Evolutionary conservation across 2,888 invertebrate genomes (phyloP).

Genomic region (Craniophora ligustri): DNA sequence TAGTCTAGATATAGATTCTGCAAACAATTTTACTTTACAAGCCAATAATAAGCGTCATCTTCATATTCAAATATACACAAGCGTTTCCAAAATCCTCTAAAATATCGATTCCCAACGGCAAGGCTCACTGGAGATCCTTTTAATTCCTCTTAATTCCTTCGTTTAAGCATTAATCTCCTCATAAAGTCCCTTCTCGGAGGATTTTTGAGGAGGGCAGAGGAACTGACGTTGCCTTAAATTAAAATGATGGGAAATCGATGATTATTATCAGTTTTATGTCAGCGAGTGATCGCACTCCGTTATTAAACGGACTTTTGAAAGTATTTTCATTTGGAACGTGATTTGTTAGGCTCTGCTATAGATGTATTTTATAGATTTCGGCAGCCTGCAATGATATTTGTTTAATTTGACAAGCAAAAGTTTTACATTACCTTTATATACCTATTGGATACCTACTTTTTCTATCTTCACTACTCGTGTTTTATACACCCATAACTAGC

Average conservation of each 20-base stretch:
- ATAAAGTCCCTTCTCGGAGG: constrained; percentile 61
- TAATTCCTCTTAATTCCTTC: constrained; percentile 73
- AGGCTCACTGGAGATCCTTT: constrained; percentile 58
- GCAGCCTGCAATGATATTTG: no score
- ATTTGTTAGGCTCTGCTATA: constrained; percentile 23
- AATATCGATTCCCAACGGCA: constrained; percentile 48
- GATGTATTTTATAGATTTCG: not conserved
- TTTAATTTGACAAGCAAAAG: no score
- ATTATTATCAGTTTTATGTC: constrained; percentile 63
- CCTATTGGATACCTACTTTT: no score
- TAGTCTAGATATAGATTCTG: not conserved
- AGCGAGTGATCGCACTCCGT: constrained; percentile 49
- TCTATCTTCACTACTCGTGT: no score
- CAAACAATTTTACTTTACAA: constrained; percentile 4
- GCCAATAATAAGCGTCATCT: constrained; percentile 15
- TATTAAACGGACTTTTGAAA: constrained; percentile 53
- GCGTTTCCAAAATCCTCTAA: constrained; percentile 44
- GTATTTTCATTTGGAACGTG: constrained; percentile 49
- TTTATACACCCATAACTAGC: no score
- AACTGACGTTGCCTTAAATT: constrained; percentile 57
- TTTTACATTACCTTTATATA: no score
- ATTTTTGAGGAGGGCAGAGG: constrained; percentile 60
- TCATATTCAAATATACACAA: constrained; percentile 31
- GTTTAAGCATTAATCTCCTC: constrained; percentile 71
- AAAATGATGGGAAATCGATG: constrained; percentile 71